phyloP scores from a whole-genome alignment of 2,888 invertebrate species.

The Lycia hirtaria region DNA sequence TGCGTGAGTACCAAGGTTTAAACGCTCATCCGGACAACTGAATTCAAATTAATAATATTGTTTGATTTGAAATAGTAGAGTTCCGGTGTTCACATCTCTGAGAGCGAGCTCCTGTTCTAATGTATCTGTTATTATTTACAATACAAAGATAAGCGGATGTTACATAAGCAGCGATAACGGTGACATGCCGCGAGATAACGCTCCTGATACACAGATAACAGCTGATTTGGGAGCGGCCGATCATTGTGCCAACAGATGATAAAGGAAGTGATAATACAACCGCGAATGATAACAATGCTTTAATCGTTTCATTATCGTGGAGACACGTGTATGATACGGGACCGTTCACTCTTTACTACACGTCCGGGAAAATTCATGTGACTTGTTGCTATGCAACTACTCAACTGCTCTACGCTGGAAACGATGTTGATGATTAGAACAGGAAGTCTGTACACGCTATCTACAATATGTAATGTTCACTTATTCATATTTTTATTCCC shows the following conservation, averaged over 20 bases:
- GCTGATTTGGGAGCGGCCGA: slow-evolving; percentile 18
- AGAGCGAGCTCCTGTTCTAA: too few species aligned
- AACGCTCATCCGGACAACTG: too few species aligned
- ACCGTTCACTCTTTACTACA: slow-evolving; percentile 4
- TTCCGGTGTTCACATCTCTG: too few species aligned
- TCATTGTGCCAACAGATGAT: slow-evolving; percentile 14
- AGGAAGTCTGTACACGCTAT: too few species aligned
- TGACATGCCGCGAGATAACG: slow-evolving; percentile 19
- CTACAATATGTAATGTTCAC: too few species aligned
- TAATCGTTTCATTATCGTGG: slow-evolving; percentile 11
- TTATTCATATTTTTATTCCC: too few species aligned
- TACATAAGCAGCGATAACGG: slow-evolving; percentile 4
- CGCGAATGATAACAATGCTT: slow-evolving; percentile 9
- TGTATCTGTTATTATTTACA: slow-evolving; percentile 21
- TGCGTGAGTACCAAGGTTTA: too few species aligned
- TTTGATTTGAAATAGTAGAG: too few species aligned
- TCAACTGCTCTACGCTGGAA: too few species aligned
- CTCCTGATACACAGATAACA: slow-evolving; percentile 6
- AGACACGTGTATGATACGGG: slow-evolving; percentile 20
- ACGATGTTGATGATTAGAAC: too few species aligned
- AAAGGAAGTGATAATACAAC: slow-evolving; percentile 1
- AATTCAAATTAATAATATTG: too few species aligned
- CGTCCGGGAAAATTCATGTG: not conserved
- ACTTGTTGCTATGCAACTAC: not conserved
- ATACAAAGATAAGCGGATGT: slow-evolving; percentile 17